These are phyloP conservation scores for Mormyrus iriodes DNA, from an alignment of 2,113 vertebrate species.

Conservation along the genomic window DNA sequence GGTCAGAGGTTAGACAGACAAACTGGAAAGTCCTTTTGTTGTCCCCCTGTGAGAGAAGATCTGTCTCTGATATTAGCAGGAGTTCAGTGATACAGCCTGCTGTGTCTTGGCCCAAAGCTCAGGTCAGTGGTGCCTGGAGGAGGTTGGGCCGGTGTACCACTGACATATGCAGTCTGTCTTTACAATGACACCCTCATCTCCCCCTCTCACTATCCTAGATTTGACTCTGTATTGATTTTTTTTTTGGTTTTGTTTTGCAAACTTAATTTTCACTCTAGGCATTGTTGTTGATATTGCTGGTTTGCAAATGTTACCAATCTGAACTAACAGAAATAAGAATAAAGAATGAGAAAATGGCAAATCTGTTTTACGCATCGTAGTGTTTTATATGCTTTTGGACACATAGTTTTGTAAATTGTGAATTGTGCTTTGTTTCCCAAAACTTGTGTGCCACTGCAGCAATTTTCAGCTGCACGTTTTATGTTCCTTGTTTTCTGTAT, in stretches of 20 bases:
- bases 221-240: neutral
- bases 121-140: neutral
- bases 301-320: neutral
- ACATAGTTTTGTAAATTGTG: neutral
- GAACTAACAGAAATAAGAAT: neutral
- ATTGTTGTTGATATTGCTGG: neutral
- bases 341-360: neutral
- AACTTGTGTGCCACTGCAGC: neutral
- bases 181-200: neutral
- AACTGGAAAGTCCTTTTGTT: slow-evolving; percentile 16
- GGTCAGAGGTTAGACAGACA: slow-evolving; percentile 52
- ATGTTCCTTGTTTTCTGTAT: neutral
- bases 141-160: neutral
- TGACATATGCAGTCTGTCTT: neutral
- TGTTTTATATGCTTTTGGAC: neutral
- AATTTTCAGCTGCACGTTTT: neutral
- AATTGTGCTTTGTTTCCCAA: neutral
- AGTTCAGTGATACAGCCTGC: neutral
- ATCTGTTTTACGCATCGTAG: neutral
- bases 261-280: neutral
- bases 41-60: slow-evolving; percentile 34
- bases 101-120: neutral
- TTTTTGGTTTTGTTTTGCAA: neutral
- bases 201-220: neutral
- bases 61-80: slow-evolving; percentile 32